A percentile compares a stretch with the other conserved stretches of the same genome.
Evolutionary conservation across 2,113 vertebrate genomes (phyloP).

Genomic region (Ictalurus punctatus): DNA sequence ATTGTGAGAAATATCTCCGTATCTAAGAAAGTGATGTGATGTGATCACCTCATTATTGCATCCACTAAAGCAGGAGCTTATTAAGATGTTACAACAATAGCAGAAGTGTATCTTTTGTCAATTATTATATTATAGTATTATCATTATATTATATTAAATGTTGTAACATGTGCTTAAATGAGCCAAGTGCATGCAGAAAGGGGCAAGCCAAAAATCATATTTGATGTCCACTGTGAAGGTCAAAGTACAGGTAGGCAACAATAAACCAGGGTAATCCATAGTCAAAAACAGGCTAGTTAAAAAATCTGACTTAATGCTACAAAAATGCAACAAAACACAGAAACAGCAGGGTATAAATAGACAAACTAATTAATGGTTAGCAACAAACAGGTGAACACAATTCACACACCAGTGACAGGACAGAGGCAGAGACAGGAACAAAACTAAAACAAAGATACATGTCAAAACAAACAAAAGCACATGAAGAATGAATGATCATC

Average conservation of each 20-base stretch:
- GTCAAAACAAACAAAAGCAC: not conserved
- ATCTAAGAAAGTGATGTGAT: not conserved
- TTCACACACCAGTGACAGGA: not conserved
- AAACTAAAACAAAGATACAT: not conserved
- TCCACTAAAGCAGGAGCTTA: not conserved
- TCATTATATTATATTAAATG: not conserved
- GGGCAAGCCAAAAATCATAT: not conserved
- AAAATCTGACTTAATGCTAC: not conserved
- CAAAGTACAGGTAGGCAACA: not conserved
- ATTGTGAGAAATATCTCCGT: not conserved
- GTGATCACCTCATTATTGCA: not conserved
- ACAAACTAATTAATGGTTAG: not conserved
- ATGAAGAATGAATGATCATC: not conserved
- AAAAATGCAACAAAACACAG: not conserved
- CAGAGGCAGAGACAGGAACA: not conserved
- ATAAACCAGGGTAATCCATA: not conserved
- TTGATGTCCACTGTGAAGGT: not conserved
- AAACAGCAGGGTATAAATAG: not conserved
- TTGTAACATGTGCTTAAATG: not conserved
- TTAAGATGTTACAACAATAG: not conserved
- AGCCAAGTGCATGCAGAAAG: too few relatives aligned
- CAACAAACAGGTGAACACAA: not conserved
- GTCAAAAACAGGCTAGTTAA: not conserved
- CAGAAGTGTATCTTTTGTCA: not conserved
- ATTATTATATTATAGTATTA: not conserved